These are phyloP conservation scores for Cyprinodon brontotheroides DNA, from an alignment of 2,113 vertebrate species.

Conservation along the genomic window DNA sequence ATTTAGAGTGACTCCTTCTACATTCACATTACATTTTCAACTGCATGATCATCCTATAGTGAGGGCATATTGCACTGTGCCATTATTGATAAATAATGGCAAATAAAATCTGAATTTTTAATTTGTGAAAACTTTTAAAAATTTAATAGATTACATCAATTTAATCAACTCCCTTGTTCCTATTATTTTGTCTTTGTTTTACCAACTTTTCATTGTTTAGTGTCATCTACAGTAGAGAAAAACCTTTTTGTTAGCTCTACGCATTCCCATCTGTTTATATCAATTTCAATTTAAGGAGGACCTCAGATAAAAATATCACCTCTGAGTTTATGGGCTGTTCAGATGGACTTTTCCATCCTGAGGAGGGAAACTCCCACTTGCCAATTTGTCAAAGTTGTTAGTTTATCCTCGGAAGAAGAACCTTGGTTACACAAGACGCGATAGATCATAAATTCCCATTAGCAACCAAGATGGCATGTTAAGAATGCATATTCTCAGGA, in stretches of 20 bases:
- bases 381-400: neutral
- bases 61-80: no score
- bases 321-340: neutral
- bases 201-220: no score
- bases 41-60: no score
- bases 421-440: neutral
- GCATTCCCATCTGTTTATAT: neutral
- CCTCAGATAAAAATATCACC: neutral
- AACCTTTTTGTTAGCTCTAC: neutral
- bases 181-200: no score
- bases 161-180: neutral
- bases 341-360: conserved; percentile 10
- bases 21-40: no score
- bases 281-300: neutral
- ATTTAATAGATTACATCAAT: neutral
- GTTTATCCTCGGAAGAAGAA: conserved; percentile 9
- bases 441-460: conserved; percentile 13
- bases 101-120: no score
- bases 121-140: no score
- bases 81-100: no score
- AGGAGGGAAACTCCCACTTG: conserved; percentile 24
- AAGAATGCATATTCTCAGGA: conserved; percentile 25
- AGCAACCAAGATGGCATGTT: conserved; percentile 2
- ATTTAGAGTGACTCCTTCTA: no score
- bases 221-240: neutral